These are phyloP conservation scores for Aurelia sp. DNA, from an alignment of 30 jellyfish, hydroid and myxozoan genomes.

Conservation along the genomic window DNA sequence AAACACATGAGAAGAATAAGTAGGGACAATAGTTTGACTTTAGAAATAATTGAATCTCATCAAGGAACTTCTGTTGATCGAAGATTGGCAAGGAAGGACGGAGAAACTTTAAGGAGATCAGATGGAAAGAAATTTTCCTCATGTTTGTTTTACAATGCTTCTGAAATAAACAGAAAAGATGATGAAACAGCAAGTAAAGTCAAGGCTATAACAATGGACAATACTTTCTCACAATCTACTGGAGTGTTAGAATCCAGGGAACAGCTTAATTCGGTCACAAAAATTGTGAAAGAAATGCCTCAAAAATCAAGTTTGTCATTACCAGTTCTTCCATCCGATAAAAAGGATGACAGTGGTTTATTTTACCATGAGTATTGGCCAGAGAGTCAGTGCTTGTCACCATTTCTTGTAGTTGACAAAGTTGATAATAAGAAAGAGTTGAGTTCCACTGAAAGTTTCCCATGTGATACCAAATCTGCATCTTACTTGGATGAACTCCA, in stretches of 20 bases:
- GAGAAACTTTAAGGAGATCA: not conserved
- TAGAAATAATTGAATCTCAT: not conserved
- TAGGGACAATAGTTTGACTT: not conserved
- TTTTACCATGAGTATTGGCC: slow-evolving; percentile 5
- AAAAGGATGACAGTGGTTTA: not conserved
- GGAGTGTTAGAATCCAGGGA: no score
- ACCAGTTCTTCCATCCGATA: not conserved
- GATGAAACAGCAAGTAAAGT: no score
- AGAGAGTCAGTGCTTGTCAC: not conserved
- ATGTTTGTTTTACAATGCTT: not conserved
- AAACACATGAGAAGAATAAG: not conserved
- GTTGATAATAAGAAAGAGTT: not conserved
- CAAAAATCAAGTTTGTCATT: not conserved
- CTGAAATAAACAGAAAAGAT: no score
- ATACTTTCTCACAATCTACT: not conserved
- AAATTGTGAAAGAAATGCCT: not conserved
- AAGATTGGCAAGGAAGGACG: not conserved
- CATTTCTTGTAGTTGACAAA: slow-evolving; percentile 4
- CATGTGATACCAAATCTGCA: no score
- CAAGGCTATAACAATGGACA: no score
- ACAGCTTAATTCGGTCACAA: not conserved
- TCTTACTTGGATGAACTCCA: no score
- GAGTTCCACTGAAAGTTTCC: no score
- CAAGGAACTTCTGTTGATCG: not conserved
- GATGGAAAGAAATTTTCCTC: not conserved